Base-by-base conservation (phyloP, 2,113 vertebrate species). In the Cyanoramphus novaezelandiae region DNA sequence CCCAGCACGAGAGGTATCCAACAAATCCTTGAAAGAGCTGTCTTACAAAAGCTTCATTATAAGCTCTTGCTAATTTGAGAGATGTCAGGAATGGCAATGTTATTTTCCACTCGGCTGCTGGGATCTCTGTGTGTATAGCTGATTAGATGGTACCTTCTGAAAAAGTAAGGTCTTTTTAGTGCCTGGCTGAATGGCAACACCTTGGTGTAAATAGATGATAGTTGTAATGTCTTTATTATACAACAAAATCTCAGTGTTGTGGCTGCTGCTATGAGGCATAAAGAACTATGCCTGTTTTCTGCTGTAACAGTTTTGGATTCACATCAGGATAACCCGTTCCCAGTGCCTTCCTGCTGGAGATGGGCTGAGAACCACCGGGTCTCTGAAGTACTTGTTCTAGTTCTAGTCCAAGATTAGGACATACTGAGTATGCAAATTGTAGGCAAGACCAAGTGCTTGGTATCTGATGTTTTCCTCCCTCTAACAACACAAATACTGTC, bases 31-130 rank as follows among this genome's bases (percentile, higher is more conserved):
- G 25, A 72, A 83, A 53, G 41, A 80, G 52, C 19, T 0, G 0
- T 62, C 43, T 63, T 59, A 43, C 35, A 39, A 57, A 55, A 86
- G 72, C 81, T 86, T 68, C 8, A 1, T 92, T 81, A 52, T 9
- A 72, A 93, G 69, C 62, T 85, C 44, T 65, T 76, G 74, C 57
- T 95, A 85, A 94, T 95, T 85, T 62, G 69, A 65, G 44, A 82
- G 75, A 35, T 44, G 62, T 57, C 72, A 75, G 74, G 68, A 94
- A 68, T 23, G n/a, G 50, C 60, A 76, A 33, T 64, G 19, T 17
- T 27, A 37, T 78, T 88, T 83, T 17, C 43, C 72, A 79, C 52
- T 84, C 69, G 64, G 64, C 47, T 82, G 18, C 53, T 0, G 0
- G 64, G 64, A 67, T 90, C 52, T 92, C 2, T 6, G 68, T 37